Conservation (phyloP, 1,140 invertebrate species). For the honey bee (Apis mellifera) region Amel_HAv3.1 CM009939.2:2804001-2804500, state of each 20-base stretch:
- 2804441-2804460: neutral
- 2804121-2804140: neutral
- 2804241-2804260: neutral
- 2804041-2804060: no score
- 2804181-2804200: neutral
- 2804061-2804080: neutral
- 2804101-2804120: neutral
- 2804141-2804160: neutral
- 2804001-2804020: no score
- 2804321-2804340: conserved; percentile 15
- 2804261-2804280: neutral
- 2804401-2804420: neutral
- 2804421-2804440: neutral
- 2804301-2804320: neutral
- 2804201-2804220: neutral
- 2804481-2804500: neutral
- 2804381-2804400: neutral
- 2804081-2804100: no score
- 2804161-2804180: neutral
- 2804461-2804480: neutral
- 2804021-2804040: no score
- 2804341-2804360: neutral
- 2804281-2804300: neutral
- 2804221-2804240: neutral
- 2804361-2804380: neutral